These are phyloP conservation scores for Verasper variegatus DNA, from an alignment of 2,113 vertebrate species.

Conservation along the genomic window DNA sequence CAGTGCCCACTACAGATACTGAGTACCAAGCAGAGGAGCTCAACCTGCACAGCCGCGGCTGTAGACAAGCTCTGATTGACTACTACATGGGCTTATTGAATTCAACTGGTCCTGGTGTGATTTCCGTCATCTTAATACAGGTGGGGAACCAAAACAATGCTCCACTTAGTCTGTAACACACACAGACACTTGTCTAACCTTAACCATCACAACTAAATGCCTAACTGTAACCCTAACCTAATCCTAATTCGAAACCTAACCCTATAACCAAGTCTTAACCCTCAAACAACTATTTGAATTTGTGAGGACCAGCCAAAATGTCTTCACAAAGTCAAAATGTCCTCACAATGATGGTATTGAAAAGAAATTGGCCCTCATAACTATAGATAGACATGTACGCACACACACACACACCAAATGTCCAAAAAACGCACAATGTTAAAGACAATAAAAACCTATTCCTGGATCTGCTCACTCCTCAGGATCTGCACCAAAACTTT, in stretches of 20 bases:
- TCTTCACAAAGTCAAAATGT: too few relatives aligned
- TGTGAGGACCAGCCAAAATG: too few relatives aligned
- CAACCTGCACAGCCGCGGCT: constrained; percentile 83
- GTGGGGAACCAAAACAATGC: constrained; percentile 57
- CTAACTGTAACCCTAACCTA: too few relatives aligned
- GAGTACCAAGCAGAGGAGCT: constrained; percentile 84
- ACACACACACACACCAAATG: constrained; percentile 7
- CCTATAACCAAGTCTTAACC: too few relatives aligned
- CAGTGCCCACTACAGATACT: constrained; percentile 84
- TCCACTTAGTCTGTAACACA: not conserved
- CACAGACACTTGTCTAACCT: not conserved
- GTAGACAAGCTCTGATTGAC: constrained; percentile 82
- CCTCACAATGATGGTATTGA: too few relatives aligned
- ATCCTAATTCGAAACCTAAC: not conserved
- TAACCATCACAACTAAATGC: constrained; percentile 1
- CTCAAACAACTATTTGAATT: too few relatives aligned
- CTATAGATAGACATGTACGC: too few relatives aligned
- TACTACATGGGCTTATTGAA: constrained; percentile 87
- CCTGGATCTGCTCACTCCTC: too few relatives aligned
- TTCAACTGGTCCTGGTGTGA: constrained; percentile 80
- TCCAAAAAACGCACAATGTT: too few relatives aligned
- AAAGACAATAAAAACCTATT: too few relatives aligned
- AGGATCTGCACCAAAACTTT: too few relatives aligned
- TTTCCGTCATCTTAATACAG: constrained; percentile 83
- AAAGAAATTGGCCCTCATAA: too few relatives aligned